These are phyloP conservation scores for Siphlonurus alternatus DNA, from an alignment of 2,888 invertebrate genomes.

Conservation along the genomic window DNA sequence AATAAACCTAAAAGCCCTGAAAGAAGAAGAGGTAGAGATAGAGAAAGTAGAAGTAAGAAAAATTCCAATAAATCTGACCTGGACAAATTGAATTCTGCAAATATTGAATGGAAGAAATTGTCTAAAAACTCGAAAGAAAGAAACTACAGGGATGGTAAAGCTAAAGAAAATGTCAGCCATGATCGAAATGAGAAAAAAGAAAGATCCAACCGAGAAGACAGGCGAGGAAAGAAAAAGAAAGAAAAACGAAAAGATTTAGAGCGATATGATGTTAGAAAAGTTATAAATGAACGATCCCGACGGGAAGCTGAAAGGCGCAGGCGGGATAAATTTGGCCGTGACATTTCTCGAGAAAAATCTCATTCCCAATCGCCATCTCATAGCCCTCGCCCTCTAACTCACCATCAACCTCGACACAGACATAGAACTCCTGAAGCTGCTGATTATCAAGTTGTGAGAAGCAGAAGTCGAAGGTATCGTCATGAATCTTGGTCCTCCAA, in stretches of 20 bases:
- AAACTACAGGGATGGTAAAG: slow-evolving; percentile 45
- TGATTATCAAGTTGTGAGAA: not conserved
- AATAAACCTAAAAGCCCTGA: slow-evolving; percentile 15
- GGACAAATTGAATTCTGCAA: slow-evolving; percentile 13
- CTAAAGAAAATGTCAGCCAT: slow-evolving; percentile 23
- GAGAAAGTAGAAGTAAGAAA: slow-evolving; percentile 31
- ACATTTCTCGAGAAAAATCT: slow-evolving; percentile 21
- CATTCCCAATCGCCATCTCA: not conserved
- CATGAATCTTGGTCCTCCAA: not conserved
- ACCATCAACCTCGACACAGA: not conserved
- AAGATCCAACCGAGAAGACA: slow-evolving; percentile 8
- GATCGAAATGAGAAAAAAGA: slow-evolving; percentile 8
- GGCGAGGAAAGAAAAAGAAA: slow-evolving; percentile 25
- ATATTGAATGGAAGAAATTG: slow-evolving; percentile 55
- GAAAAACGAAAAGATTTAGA: slow-evolving; percentile 61
- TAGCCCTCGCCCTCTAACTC: not conserved
- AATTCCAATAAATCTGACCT: slow-evolving; percentile 25
- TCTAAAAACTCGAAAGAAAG: slow-evolving; percentile 59
- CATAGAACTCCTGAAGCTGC: not conserved
- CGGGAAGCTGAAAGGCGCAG: slow-evolving; percentile 36
- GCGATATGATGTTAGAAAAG: slow-evolving; percentile 64
- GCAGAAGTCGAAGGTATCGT: not conserved
- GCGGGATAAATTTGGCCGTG: slow-evolving; percentile 65
- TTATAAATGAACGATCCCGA: slow-evolving; percentile 39
- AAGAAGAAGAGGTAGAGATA: slow-evolving; percentile 28